Percentiles rank a stretch among this genome's conserved stretches.
Evolutionary conservation across 2,113 vertebrate genomes (phyloP).

Genomic region (Ophthalmolycus amberensis): DNA sequence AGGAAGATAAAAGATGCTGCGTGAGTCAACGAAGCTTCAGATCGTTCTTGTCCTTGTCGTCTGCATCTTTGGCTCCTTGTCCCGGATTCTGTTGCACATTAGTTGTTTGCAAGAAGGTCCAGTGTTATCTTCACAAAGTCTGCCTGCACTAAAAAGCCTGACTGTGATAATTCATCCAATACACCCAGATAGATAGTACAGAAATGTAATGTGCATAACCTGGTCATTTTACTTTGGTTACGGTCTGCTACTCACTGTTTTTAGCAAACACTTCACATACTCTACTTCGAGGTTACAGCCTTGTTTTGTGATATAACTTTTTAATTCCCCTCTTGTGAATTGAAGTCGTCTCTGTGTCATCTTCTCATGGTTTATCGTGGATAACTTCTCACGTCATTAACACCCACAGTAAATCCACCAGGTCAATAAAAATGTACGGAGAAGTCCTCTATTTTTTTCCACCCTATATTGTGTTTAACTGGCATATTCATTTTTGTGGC

Average conservation of each 20-base stretch:
- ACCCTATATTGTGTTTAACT: conserved; percentile 28
- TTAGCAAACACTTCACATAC: not conserved
- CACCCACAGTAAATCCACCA: conserved; percentile 9
- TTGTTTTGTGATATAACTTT: conserved; percentile 3
- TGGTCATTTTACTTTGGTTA: not conserved
- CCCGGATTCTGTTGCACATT: conserved; percentile 6
- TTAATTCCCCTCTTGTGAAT: conserved; percentile 4
- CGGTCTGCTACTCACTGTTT: not conserved
- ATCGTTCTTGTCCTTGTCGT: not conserved
- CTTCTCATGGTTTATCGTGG: not conserved
- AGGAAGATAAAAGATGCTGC: conserved; percentile 13
- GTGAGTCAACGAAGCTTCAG: not conserved
- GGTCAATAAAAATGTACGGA: conserved; percentile 28
- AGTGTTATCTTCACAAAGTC: not conserved
- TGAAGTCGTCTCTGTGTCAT: not conserved
- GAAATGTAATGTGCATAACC: not conserved
- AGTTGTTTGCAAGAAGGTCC: not conserved
- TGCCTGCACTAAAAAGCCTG: not conserved
- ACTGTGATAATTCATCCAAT: not conserved
- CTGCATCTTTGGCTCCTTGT: not conserved
- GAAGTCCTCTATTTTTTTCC: not conserved
- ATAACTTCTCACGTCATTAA: conserved; percentile 18
- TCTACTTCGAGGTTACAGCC: not conserved
- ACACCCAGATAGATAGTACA: not conserved
- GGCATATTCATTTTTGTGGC: conserved; percentile 46